Conservation (phyloP, 2,113 vertebrate genomes). For the Hymenochirus boettgeri region DNA sequence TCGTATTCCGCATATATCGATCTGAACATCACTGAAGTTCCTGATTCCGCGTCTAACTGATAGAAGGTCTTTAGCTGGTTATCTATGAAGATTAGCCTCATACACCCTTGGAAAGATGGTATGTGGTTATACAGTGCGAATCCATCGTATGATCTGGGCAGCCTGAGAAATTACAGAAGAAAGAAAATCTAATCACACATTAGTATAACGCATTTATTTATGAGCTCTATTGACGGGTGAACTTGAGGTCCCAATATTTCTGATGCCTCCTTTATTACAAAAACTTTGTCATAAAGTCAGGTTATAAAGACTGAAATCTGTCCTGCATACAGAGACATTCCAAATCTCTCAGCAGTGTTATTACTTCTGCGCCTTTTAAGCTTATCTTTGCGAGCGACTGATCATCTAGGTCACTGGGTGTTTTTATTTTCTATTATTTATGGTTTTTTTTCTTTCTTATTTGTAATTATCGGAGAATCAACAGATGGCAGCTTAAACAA, state of each 20-base stretch:
- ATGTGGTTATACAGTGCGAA: constrained; percentile 74
- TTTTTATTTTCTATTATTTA: constrained; percentile 7
- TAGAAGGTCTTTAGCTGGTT: constrained; percentile 86
- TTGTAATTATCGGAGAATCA: too few species aligned
- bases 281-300: constrained; percentile 42
- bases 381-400: not conserved
- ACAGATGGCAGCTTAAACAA: too few species aligned
- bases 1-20: constrained; percentile 91
- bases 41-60: constrained; percentile 85
- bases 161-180: constrained; percentile 66
- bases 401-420: constrained; percentile 6
- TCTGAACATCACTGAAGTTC: constrained; percentile 85
- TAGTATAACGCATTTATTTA: constrained; percentile 47
- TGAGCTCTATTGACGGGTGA: constrained; percentile 49
- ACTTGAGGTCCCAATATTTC: constrained; percentile 49
- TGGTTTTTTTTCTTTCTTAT: constrained; percentile 2
- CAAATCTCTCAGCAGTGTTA: too few species aligned
- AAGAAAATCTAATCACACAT: constrained; percentile 41
- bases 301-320: constrained; percentile 19
- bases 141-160: constrained; percentile 69
- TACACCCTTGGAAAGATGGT: constrained; percentile 89
- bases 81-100: constrained; percentile 91
- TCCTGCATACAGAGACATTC: not conserved
- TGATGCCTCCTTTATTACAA: constrained; percentile 44
- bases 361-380: not conserved